These are phyloP conservation scores for Gyrodactylus bullatarudis DNA, from an alignment of 1,140 invertebrate genomes.

Conservation along the genomic window DNA sequence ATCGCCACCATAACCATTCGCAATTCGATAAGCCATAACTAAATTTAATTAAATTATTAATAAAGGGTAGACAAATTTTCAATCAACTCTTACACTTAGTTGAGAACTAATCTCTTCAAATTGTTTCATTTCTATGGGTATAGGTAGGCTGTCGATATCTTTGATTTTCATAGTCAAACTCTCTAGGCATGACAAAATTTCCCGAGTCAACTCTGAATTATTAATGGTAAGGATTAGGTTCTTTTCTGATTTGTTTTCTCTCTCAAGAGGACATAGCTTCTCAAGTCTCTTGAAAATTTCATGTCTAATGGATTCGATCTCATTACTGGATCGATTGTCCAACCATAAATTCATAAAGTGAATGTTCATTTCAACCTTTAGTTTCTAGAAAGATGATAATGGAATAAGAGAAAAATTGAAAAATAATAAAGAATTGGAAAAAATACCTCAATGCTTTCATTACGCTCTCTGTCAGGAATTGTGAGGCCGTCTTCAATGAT, in stretches of 20 bases:
- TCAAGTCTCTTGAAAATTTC: neutral
- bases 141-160: neutral
- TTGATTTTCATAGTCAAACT: neutral
- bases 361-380: neutral
- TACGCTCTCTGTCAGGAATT: neutral
- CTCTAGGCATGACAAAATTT: neutral
- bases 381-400: neutral
- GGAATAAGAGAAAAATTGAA: neutral
- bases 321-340: neutral
- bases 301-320: neutral
- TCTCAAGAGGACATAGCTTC: neutral
- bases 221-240: neutral
- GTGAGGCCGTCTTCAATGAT: neutral
- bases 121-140: neutral
- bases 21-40: neutral
- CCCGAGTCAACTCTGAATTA: neutral
- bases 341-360: neutral
- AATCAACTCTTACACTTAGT: neutral
- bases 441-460: neutral
- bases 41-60: neutral
- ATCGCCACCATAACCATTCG: neutral
- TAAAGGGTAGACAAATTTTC: too few species aligned
- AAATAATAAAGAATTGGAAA: neutral
- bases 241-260: neutral
- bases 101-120: neutral